phyloP scores from a whole-genome alignment of 2,113 vertebrate genomes.

The Protobothrops flavoviridis region DNA sequence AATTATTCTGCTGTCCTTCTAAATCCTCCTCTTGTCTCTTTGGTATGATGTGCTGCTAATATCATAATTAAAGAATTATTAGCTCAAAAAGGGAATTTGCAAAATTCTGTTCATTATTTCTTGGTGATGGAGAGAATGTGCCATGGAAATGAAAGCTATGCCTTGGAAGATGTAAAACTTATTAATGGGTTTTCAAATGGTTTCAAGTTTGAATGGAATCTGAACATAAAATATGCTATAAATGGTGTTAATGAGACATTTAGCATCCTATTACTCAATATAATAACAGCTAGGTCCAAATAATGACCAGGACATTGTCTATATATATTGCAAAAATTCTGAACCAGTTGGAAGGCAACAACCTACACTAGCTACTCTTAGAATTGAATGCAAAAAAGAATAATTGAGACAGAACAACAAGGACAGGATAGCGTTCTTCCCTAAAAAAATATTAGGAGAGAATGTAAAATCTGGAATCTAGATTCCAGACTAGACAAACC shows the following conservation, averaged over 20 bases:
- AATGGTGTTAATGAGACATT: constrained; percentile 44
- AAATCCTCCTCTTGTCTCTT: constrained; percentile 21
- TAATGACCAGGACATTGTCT: constrained; percentile 28
- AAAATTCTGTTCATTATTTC: constrained; percentile 43
- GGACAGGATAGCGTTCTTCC: not conserved
- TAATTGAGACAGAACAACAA: not conserved
- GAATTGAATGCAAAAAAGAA: not conserved
- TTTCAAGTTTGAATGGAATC: constrained; percentile 28
- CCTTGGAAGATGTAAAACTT: constrained; percentile 45
- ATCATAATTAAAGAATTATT: constrained; percentile 42
- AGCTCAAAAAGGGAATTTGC: constrained; percentile 44
- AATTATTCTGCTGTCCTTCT: constrained; percentile 36
- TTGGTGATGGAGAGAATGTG: constrained; percentile 36
- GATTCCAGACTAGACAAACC: not conserved
- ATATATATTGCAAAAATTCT: not conserved
- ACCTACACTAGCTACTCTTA: not conserved
- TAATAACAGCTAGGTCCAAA: constrained; percentile 23
- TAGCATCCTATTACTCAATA: constrained; percentile 28
- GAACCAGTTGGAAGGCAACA: constrained; percentile 27
- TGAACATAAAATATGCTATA: constrained; percentile 22
- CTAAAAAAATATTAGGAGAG: not conserved
- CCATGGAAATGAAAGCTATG: constrained; percentile 24
- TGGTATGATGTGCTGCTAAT: constrained; percentile 37
- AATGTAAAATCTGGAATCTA: not conserved
- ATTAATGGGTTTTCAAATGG: constrained; percentile 39